A percentile compares a stretch with the other conserved stretches of the same genome.
Evolutionary conservation across 1,140 invertebrate genomes (phyloP).

Genomic region (Ditylenchus dipsaci): DNA sequence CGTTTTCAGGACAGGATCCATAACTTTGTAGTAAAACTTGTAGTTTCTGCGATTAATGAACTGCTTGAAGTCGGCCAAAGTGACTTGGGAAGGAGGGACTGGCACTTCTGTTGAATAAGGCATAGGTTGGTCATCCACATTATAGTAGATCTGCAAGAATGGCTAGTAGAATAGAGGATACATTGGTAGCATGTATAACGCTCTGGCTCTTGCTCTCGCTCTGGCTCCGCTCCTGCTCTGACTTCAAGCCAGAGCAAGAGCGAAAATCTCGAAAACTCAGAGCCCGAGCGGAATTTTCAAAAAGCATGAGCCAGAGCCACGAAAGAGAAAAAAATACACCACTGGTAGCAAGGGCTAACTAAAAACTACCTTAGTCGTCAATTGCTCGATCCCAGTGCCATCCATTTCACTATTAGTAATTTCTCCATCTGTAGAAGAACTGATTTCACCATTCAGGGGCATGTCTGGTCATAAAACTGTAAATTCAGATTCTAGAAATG

Average conservation of each 20-base stretch:
- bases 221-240: neutral
- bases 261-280: no score
- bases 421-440: neutral
- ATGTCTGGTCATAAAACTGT: no score
- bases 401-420: neutral
- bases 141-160: slow-evolving; percentile 70
- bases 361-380: neutral
- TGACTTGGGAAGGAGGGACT: slow-evolving; percentile 87
- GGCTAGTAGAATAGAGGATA: slow-evolving; percentile 68
- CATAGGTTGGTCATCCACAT: slow-evolving; percentile 96
- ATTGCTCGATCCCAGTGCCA: neutral
- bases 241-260: neutral
- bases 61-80: slow-evolving; percentile 84
- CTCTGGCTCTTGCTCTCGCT: no score
- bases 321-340: neutral
- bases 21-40: slow-evolving; percentile 23
- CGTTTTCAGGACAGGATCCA: slow-evolving; percentile 22
- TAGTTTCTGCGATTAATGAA: slow-evolving; percentile 16
- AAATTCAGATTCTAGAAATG: no score
- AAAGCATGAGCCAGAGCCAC: no score
- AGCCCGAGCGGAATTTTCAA: no score
- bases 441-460: neutral
- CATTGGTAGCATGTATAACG: neutral
- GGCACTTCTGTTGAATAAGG: slow-evolving; percentile 95
- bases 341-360: neutral